phyloP scores from a whole-genome alignment of 2,113 vertebrate species.

The Chelonoidis abingdonii region DNA sequence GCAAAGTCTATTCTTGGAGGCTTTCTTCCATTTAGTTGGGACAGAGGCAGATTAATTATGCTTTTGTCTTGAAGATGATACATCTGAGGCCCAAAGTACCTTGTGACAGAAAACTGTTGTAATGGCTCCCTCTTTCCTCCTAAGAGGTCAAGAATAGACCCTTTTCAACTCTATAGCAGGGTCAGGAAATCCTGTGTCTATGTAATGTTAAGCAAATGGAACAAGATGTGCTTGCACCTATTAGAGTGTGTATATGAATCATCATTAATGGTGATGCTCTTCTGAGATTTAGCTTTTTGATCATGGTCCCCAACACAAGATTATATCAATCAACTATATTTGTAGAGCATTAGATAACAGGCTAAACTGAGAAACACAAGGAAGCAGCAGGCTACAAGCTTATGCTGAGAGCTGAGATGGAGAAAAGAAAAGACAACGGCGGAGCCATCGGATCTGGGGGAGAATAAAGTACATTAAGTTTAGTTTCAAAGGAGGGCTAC shows the following conservation, averaged over 20 bases:
- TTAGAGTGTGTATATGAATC: background rate
- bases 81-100: background rate
- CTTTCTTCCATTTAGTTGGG: background rate
- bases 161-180: background rate
- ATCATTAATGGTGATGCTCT: background rate
- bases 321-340: too few species aligned
- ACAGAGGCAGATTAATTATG: background rate
- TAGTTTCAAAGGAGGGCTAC: rapidly evolving
- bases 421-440: background rate
- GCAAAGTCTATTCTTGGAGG: background rate
- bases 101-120: rapidly evolving
- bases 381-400: background rate
- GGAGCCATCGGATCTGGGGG: background rate
- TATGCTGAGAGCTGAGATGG: background rate
- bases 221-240: background rate
- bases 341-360: too few species aligned
- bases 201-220: background rate
- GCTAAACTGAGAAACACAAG: rapidly evolving
- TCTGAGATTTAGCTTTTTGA: too few species aligned
- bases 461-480: background rate
- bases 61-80: background rate
- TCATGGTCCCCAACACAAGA: too few species aligned
- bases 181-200: background rate
- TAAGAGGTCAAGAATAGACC: background rate
- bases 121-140: background rate